Evolutionary conservation across 2,888 invertebrate species (phyloP), one percentile per base, ranked within the genome.

Genomic region (Orchesella flavescens): DNA sequence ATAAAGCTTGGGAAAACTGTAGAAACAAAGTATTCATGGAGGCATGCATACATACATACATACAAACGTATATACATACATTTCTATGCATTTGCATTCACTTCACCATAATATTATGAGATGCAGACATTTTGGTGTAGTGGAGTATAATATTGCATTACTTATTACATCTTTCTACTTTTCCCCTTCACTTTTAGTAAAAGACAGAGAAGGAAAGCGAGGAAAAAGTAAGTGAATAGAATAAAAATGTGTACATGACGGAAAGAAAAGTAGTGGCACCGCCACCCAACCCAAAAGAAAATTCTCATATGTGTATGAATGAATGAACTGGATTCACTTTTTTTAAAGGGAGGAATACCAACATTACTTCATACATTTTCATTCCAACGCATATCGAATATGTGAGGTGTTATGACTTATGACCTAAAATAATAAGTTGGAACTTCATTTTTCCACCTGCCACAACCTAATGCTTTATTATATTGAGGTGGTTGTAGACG

Each of bases 391-490:
- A 71, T 57, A 57, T 34, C 34, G 34, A 24, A 57, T 71, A 71
- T 1, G 49, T 13, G 46, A 13, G 17, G 43, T 24, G n/a, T 55
- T 71, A 71, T 71, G 71, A 71, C 71, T 71, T 71, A 71, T 71
- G 71, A 57, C 55, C 71, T 57, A 34, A 71, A 71, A 71, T 71
- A 71, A 71, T 71, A 71, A 57, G 17, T 43, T 34, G 24, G 44
- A 71, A 23, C 13, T 71, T 71, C 17, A 21, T 21, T 53, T 69
- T 69, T 53, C 23, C 23, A 71, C 71, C 71, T 71, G 71, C 57
- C 71, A 71, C 57, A 24, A 17, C 57, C 23, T 71, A 71, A 71
- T 68, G 68, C 68, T 68, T 68, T 68, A 68, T 57, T 57, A 71
- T 43, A 71, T 71, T 12, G 34, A 34, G 34, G 34, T 34, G 34